Evolutionary conservation across 92 coral and sea anemone genomes (phyloP).

Genomic region (Heteractis magnifica): DNA sequence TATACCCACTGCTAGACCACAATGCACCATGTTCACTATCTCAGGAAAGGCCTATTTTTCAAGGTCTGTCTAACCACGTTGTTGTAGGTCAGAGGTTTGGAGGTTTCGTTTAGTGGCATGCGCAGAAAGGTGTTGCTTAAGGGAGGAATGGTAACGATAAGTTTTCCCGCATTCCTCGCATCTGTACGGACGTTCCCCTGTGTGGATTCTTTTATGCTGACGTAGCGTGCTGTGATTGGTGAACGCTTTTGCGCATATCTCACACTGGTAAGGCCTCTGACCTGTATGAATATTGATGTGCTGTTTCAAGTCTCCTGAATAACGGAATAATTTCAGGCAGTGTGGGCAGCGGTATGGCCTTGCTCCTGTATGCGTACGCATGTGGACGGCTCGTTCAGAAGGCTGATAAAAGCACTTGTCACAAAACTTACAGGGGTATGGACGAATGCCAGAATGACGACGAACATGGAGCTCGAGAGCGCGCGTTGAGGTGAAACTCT

Average conservation of each 20-base stretch:
- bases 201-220: slow-evolving; percentile 43
- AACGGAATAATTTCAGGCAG: slow-evolving; percentile 44
- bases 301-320: slow-evolving; percentile 48
- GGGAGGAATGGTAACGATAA: slow-evolving; percentile 49
- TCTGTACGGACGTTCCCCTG: slow-evolving; percentile 40
- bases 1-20: too few species aligned
- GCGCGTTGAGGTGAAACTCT: slow-evolving; percentile 34
- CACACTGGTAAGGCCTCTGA: slow-evolving; percentile 56
- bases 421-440: slow-evolving; percentile 44
- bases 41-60: too few species aligned
- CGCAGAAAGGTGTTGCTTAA: slow-evolving; percentile 35
- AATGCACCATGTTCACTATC: too few species aligned
- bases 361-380: slow-evolving; percentile 56
- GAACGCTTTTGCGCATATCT: slow-evolving; percentile 44
- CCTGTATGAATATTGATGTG: slow-evolving; percentile 49
- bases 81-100: too few species aligned
- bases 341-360: slow-evolving; percentile 52
- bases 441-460: slow-evolving; percentile 45
- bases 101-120: slow-evolving; percentile 2
- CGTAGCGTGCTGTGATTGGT: slow-evolving; percentile 52
- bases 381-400: slow-evolving; percentile 43
- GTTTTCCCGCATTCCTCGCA: slow-evolving; percentile 33
- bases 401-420: slow-evolving; percentile 48
- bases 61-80: neutral
- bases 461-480: slow-evolving; percentile 45